Percentiles rank a stretch among this genome's conserved stretches.
These are phyloP conservation scores for Dryadula phaetusa DNA, from an alignment of 2,888 invertebrate genomes.

Conservation along the genomic window DNA sequence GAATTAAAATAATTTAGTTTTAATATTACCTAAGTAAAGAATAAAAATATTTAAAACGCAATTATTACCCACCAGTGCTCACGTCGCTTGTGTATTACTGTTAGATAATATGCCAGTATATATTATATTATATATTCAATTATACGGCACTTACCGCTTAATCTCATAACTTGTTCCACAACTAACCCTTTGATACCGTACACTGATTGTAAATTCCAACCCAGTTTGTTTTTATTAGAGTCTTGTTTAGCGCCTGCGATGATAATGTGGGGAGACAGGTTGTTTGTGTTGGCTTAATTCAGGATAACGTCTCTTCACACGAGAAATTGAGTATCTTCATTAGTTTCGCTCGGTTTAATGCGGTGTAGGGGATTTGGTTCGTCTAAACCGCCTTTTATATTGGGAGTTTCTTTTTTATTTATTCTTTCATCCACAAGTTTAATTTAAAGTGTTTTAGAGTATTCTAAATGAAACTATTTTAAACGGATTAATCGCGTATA, in stretches of 20 bases:
- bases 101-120: no score
- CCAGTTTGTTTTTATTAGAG: conserved; percentile 54
- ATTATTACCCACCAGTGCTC: no score
- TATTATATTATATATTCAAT: no score
- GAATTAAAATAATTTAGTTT: no score
- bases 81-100: no score
- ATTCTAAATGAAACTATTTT: no score
- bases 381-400: conserved; percentile 10
- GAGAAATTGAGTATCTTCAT: conserved; percentile 35
- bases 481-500: no score
- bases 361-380: conserved; percentile 15
- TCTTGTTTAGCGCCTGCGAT: conserved; percentile 43
- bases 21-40: no score
- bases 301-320: conserved; percentile 37
- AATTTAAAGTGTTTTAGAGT: neutral
- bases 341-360: conserved; percentile 31
- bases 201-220: conserved; percentile 65
- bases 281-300: conserved; percentile 41
- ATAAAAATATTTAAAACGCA: no score
- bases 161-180: conserved; percentile 43
- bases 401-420: neutral
- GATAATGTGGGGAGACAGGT: conserved; percentile 42
- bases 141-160: conserved; percentile 18
- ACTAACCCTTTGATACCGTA: conserved; percentile 52
- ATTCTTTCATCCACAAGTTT: neutral